These are phyloP conservation scores for Micromesistius poutassou DNA, from an alignment of 2,797 vertebrate genomes.

Conservation along the genomic window DNA sequence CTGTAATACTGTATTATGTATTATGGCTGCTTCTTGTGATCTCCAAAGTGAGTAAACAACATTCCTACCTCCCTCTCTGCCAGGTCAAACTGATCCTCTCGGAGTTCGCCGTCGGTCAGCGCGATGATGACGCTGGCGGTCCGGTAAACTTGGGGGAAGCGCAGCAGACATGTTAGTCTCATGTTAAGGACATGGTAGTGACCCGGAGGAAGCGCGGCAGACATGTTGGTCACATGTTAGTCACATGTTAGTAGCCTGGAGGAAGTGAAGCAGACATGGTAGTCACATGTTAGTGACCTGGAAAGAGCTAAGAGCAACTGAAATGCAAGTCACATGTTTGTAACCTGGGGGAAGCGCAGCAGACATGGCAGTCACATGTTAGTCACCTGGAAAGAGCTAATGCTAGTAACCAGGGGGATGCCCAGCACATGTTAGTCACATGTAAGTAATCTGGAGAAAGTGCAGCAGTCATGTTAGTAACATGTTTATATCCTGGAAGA, in stretches of 20 bases:
- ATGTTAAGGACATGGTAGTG: not conserved
- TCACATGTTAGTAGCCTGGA: not conserved
- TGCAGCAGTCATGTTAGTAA: not conserved
- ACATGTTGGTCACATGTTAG: not conserved
- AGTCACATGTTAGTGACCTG: not conserved
- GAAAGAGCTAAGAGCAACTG: not conserved
- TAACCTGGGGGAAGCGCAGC: too few species aligned
- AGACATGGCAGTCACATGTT: too few species aligned
- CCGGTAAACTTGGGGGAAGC: constrained; percentile 77
- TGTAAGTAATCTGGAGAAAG: not conserved
- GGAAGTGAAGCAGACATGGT: not conserved
- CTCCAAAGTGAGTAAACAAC: not conserved
- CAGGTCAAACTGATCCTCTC: constrained; percentile 90
- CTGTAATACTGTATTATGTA: not conserved
- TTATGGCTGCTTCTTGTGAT: not conserved
- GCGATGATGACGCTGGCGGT: constrained; percentile 97
- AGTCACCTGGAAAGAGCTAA: not conserved
- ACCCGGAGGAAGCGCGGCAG: too few species aligned
- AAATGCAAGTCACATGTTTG: not conserved
- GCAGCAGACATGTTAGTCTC: not conserved
- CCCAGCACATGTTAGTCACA: not conserved
- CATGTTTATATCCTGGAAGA: not conserved
- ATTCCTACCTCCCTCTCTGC: constrained; percentile 86
- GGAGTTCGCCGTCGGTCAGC: constrained; percentile 92
- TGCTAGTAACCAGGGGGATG: not conserved